phyloP scores from a whole-genome alignment of 2,888 invertebrate species.

The Sinhomidia bicolor region DNA sequence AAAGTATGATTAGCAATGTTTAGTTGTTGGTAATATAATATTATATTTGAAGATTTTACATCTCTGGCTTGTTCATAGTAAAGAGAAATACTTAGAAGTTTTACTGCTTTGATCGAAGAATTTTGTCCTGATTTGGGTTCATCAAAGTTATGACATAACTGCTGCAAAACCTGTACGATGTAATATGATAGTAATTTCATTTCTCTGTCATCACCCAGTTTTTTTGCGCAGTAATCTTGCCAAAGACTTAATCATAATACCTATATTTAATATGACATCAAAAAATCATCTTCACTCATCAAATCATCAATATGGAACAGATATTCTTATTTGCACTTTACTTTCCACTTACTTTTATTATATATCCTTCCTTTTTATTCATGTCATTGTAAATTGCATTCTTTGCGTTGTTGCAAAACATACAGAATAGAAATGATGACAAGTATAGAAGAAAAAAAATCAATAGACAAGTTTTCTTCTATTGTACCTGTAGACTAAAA shows the following conservation, averaged over 20 bases:
- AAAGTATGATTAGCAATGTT: too few relatives aligned
- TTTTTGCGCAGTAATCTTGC: neutral
- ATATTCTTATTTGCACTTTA: neutral
- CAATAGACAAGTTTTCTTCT: slow-evolving; percentile 1
- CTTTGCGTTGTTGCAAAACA: slow-evolving; percentile 8
- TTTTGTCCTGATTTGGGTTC: too few relatives aligned
- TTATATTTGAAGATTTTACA: neutral
- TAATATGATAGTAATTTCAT: neutral
- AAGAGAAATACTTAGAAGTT: too few relatives aligned
- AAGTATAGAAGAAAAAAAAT: neutral
- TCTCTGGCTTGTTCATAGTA: too few relatives aligned
- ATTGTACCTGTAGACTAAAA: neutral
- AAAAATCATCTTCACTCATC: slow-evolving; percentile 34
- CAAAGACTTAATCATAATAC: too few relatives aligned
- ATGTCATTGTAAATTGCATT: neutral
- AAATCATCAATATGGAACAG: neutral
- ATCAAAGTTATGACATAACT: neutral
- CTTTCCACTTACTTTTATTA: neutral
- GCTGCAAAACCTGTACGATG: neutral
- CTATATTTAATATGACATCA: neutral
- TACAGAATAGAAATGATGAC: neutral
- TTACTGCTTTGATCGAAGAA: too few relatives aligned
- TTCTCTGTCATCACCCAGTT: neutral
- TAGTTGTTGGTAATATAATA: too few relatives aligned
- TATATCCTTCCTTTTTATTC: slow-evolving; percentile 11